A percentile compares a stretch with the other conserved stretches of the same genome.
These are phyloP conservation scores for Mungos mungo DNA, from an alignment of 2,113 vertebrate genomes.

Conservation along the genomic window DNA sequence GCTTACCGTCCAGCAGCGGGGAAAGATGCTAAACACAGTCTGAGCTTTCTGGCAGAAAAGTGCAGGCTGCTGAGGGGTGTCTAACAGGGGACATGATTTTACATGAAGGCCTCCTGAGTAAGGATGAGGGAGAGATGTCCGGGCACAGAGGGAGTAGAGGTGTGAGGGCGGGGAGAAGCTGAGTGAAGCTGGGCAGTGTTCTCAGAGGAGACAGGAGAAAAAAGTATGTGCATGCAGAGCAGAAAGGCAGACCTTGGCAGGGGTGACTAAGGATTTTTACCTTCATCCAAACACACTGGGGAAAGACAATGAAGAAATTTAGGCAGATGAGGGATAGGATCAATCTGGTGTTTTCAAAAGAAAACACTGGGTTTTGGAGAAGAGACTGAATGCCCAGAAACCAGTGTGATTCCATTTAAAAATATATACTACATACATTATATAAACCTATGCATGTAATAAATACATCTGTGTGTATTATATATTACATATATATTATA, in stretches of 20 bases:
- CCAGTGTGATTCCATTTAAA: background rate
- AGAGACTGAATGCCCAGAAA: background rate
- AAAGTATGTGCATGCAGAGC: too few relatives aligned
- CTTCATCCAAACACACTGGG: background rate
- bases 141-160: background rate
- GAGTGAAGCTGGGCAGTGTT: background rate
- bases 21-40: background rate
- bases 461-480: background rate
- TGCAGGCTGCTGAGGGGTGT: background rate
- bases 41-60: background rate
- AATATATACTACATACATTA: background rate
- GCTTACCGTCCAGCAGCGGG: background rate
- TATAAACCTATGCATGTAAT: background rate
- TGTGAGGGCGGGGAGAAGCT: rapidly evolving
- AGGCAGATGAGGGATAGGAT: background rate
- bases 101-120: background rate
- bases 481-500: background rate
- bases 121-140: background rate
- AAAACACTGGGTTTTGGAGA: background rate
- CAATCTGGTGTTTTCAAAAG: background rate
- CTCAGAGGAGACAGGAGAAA: background rate
- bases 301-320: background rate
- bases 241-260: background rate
- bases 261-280: background rate
- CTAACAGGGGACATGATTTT: background rate